Percentiles rank a stretch among this genome's conserved stretches.
phyloP scores from a whole-genome alignment of 1,140 invertebrate species.

The Sycophaga agraensis region DNA sequence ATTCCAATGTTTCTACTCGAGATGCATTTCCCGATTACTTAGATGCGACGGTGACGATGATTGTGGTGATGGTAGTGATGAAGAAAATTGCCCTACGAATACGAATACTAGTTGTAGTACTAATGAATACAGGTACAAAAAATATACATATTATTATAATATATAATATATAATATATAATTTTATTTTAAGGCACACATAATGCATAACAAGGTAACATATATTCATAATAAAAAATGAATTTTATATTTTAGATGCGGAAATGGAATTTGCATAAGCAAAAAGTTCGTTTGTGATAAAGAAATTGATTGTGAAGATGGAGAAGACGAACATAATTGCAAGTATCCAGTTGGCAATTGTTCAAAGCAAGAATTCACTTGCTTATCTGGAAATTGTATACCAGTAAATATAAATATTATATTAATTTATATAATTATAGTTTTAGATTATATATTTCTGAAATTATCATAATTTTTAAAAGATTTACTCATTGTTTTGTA shows the following conservation, averaged over 20 bases:
- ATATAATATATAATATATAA: background rate
- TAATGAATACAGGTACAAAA: slow-evolving; percentile 65
- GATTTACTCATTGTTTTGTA: too few species aligned
- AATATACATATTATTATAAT: background rate
- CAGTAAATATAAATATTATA: too few species aligned
- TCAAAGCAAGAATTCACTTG: slow-evolving; percentile 70
- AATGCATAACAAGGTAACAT: too few species aligned
- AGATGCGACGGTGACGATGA: slow-evolving; percentile 87
- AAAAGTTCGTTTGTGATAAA: slow-evolving; percentile 79
- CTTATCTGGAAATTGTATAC: slow-evolving; percentile 68
- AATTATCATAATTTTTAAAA: too few species aligned
- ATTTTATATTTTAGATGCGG: slow-evolving; percentile 58
- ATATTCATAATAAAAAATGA: background rate
- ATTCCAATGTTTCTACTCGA: slow-evolving; percentile 68
- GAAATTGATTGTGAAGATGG: slow-evolving; percentile 79
- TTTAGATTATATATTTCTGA: too few species aligned
- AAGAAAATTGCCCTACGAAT: slow-evolving; percentile 67
- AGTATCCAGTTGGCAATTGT: slow-evolving; percentile 64
- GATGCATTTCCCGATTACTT: slow-evolving; percentile 72
- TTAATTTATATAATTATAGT: too few species aligned
- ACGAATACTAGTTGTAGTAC: slow-evolving; percentile 57
- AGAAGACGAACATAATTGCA: slow-evolving; percentile 78
- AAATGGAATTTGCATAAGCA: slow-evolving; percentile 72
- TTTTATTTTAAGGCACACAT: too few species aligned
- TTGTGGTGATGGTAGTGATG: slow-evolving; percentile 84